Conservation (phyloP, 2,888 invertebrate genomes). For the Ennomos quercinarius region DNA sequence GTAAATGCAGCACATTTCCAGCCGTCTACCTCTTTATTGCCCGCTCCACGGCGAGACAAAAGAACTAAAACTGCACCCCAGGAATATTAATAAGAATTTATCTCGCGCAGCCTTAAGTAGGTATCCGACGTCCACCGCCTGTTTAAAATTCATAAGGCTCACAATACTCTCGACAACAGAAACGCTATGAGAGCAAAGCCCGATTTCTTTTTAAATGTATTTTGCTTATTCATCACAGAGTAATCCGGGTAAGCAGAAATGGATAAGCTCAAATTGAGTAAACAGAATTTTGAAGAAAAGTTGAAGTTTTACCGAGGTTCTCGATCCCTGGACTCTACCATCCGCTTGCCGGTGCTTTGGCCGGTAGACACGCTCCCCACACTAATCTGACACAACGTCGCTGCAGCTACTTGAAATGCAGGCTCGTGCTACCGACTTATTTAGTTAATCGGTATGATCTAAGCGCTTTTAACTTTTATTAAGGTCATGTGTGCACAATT, state of each 20-base stretch:
- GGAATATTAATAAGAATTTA: constrained; percentile 78
- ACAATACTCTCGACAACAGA: constrained; percentile 44
- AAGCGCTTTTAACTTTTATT: constrained; percentile 37
- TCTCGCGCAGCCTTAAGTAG: constrained; percentile 55
- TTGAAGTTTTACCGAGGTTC: constrained; percentile 59
- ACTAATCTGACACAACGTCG: constrained; percentile 14
- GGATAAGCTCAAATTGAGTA: constrained; percentile 55
- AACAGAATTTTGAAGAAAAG: constrained; percentile 59
- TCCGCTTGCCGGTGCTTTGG: constrained; percentile 27
- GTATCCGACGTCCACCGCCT: constrained; percentile 46
- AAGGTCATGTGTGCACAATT: constrained; percentile 19
- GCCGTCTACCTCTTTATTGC: constrained; percentile 79
- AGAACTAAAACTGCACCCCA: constrained; percentile 68
- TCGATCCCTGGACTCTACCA: constrained; percentile 20
- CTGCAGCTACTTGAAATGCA: constrained; percentile 48
- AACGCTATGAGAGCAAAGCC: constrained; percentile 37
- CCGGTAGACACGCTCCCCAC: constrained; percentile 27
- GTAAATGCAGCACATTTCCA: constrained; percentile 80
- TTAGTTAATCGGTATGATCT: constrained; percentile 46
- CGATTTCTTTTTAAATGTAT: constrained; percentile 59
- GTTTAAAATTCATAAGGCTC: constrained; percentile 52
- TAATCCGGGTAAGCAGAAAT: constrained; percentile 61
- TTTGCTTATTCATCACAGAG: constrained; percentile 64
- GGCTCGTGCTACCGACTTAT: constrained; percentile 51
- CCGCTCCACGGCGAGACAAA: constrained; percentile 72